Conservation (phyloP, 92 coral and sea anemone genomes). For the Palythoa grandiflora region DNA sequence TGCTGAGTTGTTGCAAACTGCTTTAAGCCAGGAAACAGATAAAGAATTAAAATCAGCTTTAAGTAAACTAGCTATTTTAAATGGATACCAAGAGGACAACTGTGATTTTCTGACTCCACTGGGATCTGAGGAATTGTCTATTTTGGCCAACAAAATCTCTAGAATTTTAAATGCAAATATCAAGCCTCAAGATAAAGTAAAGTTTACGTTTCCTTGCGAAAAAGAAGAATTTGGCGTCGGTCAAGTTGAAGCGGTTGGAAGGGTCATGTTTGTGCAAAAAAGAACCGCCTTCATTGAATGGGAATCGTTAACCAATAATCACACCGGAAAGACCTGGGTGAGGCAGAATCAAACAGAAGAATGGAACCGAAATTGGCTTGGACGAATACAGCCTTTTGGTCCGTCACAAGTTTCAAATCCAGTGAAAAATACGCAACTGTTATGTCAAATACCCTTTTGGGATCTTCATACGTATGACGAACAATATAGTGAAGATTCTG, state of each 20-base stretch:
- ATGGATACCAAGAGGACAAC: not conserved
- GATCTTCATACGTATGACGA: not conserved
- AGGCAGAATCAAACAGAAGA: not conserved
- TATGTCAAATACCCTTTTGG: slow-evolving; percentile 1
- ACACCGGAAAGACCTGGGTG: not conserved
- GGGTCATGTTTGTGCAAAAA: not conserved
- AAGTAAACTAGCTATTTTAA: not conserved
- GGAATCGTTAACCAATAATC: not conserved
- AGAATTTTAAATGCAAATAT: not conserved
- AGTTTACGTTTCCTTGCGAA: not conserved
- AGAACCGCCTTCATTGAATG: not conserved
- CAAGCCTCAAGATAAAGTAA: not conserved
- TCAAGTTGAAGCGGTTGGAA: slow-evolving; percentile 24
- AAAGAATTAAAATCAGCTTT: not conserved
- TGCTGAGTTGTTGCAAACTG: not conserved
- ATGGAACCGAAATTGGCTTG: not conserved
- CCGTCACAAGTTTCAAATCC: not conserved
- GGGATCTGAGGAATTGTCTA: not conserved
- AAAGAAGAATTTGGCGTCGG: slow-evolving; percentile 5
- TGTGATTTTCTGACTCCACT: not conserved
- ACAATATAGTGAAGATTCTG: not conserved
- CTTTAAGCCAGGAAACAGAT: not conserved
- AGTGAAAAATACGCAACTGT: not conserved
- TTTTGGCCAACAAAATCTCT: not conserved
- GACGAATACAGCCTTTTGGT: not conserved